Percentiles rank a stretch among this genome's conserved stretches.
Evolutionary conservation across 30 jellyfish, hydroid and myxozoan species (phyloP).

Genomic region (Sanderia malayensis): DNA sequence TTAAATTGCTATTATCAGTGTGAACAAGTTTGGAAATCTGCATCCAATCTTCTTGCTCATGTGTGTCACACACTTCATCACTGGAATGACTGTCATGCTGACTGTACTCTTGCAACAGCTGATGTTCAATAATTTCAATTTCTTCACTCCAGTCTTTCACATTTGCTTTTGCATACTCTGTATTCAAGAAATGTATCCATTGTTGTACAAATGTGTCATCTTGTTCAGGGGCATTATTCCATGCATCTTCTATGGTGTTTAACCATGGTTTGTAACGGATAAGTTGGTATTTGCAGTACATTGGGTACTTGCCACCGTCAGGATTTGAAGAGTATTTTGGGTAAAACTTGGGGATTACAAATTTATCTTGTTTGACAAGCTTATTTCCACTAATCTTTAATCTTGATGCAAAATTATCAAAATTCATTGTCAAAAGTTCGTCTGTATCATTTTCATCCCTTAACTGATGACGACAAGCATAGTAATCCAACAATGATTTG

Average conservation of each 20-base stretch:
- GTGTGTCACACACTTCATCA: neutral
- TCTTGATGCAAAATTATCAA: conserved; percentile 4
- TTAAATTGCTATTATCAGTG: neutral
- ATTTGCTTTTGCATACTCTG: conserved; percentile 14
- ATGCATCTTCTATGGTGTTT: conserved; percentile 16
- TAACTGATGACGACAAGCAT: conserved; percentile 19
- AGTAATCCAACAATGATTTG: conserved; percentile 14
- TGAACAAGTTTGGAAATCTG: conserved; percentile 7
- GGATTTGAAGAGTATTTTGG: conserved; percentile 20
- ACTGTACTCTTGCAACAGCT: conserved; percentile 2
- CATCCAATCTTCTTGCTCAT: conserved; percentile 6
- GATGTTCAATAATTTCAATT: conserved; percentile 18
- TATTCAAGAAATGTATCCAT: conserved; percentile 38
- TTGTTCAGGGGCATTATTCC: conserved; percentile 46
- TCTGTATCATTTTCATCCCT: neutral
- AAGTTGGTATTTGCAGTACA: conserved; percentile 51
- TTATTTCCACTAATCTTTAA: neutral
- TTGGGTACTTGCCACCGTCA: conserved; percentile 14
- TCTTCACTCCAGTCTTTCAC: conserved; percentile 23
- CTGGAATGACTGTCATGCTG: neutral
- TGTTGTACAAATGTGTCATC: conserved; percentile 10
- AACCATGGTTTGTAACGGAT: conserved; percentile 54
- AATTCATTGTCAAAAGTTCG: neutral
- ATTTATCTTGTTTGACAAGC: neutral
- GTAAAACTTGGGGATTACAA: neutral